These are phyloP conservation scores for Entelurus aequoreus DNA, from an alignment of 2,113 vertebrate genomes.

Conservation along the genomic window DNA sequence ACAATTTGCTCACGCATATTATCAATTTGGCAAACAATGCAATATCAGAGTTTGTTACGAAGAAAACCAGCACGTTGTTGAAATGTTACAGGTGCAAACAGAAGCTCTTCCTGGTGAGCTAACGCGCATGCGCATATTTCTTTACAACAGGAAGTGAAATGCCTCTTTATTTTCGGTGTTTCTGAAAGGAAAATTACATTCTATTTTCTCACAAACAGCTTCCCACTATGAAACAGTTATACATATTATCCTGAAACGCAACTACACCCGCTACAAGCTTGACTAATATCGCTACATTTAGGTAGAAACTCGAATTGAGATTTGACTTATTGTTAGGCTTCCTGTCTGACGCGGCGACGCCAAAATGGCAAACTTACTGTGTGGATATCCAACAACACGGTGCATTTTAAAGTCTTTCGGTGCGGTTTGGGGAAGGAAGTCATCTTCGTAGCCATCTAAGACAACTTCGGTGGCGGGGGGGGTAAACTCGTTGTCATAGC, in stretches of 20 bases:
- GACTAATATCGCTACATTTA: background rate
- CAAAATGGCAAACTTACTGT: slow-evolving; percentile 54
- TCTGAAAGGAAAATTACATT: background rate
- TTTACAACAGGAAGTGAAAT: background rate
- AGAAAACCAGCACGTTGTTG: background rate
- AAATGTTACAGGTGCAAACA: background rate
- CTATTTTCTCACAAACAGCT: background rate
- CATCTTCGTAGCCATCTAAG: slow-evolving; percentile 42
- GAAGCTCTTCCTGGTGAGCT: background rate
- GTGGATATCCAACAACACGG: slow-evolving; percentile 59
- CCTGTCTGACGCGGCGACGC: background rate
- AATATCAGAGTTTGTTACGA: background rate
- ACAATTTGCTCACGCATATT: too few relatives aligned
- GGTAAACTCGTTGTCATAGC: slow-evolving; percentile 60
- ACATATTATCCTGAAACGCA: background rate
- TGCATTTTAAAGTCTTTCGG: slow-evolving; percentile 63
- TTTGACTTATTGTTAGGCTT: background rate
- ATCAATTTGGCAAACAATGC: too few relatives aligned
- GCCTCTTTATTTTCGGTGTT: background rate
- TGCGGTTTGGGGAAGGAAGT: slow-evolving; percentile 15
- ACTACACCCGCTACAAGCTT: background rate
- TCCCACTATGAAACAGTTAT: background rate
- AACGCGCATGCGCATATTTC: background rate
- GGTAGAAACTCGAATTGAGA: background rate
- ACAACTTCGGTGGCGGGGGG: slow-evolving; percentile 23